Evolutionary conservation across 2,113 vertebrate species (phyloP), one percentile per base, ranked within the genome.

Genomic region (Nerophis ophidion): DNA sequence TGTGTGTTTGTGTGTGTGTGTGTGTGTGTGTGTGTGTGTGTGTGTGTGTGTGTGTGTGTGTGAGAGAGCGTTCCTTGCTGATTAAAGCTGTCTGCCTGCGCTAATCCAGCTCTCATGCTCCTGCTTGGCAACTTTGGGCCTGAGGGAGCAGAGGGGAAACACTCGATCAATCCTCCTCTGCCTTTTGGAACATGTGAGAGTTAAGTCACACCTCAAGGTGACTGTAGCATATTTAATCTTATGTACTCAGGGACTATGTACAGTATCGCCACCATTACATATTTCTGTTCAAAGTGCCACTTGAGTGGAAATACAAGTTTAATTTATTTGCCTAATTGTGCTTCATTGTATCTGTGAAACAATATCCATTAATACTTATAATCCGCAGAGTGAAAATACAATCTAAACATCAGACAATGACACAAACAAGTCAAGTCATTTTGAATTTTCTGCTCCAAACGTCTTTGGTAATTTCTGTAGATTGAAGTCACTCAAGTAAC

Each of bases 81-180:
- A 66, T 65, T 59, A 58, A 50, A 63, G 35, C n/a, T 56, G 4
- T 74, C 53, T 52, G 6, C 48, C 19, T 1, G 55, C 49, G 65
- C 35, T 66, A 65, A 79, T 79, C 68, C 44, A 1, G 59, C 67
- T 74, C 70, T 74, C 56, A 61, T 68, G 70, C 61, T 72, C 69
- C 59, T 36, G 48, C 58, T 61, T 48, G 1, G 34, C 56, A 2
- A 47, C 35, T 53, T 11, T 13, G 4, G 51, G 33, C 64, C 61
- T 33, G 33, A 0, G 48, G 49, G 71, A 61, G 51, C 68, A 63
- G 61, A 65, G 62, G 61, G 35, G 68, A 54, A 60, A 49, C 36
- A 47, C 60, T 72, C 4, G 5, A 69, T 77, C 35, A 54, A 80
- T 80, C 44, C 33, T 40, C 12, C n/a, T 14, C 33, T 11, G 47